Evolutionary conservation across 2,888 invertebrate species (phyloP), one percentile per base, ranked within the genome.

Genomic region (Toxonevra muliebris): DNA sequence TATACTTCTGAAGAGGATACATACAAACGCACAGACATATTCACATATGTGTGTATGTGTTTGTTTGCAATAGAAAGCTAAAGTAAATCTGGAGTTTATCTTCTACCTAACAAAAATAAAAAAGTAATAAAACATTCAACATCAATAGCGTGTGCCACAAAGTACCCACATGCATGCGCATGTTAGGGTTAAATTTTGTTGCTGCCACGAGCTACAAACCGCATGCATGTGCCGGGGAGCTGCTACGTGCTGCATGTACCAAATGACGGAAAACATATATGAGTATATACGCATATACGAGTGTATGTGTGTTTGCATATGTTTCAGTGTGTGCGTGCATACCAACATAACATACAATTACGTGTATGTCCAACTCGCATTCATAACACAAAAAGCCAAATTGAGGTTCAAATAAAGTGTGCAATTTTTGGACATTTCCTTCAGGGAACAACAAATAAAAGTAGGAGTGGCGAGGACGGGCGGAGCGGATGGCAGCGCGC

Each of bases 1-100:
- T 79, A 76, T 50, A 9, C 41, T 40, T 13, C 45, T 42, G 20
- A 45, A 19, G 63, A 54, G 54, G 41, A 41, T 17, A 53, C 55
- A 17, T 48, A 43, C 48, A 55, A 10, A 20, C 50, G 61, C 20
- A 42, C 1, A 15, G 20, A 55, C 50, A 58, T 17, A 19, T 17
- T 3, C 10, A 59, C 15, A 53, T 55, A 8, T 55, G 11, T 55
- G 15, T 57, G n/a, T 43, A 19, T 20, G 20, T 19, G 19, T 11
- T 17, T n/a, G n/a, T 13, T 30, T 19, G 60, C 30, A 45, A 45
- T 30, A 11, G 17, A 17, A 43, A 30, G 30, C 7, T 30, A 30
- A 30, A 4, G 30, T 30, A 30, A 30, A 30, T 30, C 30, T 30
- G 30, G 3, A 30, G 30, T 30, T 30, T 30, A 30, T 30, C 30